Evolutionary conservation across 2,113 vertebrate genomes (phyloP).

Genomic region (Gambusia holbrooki): DNA sequence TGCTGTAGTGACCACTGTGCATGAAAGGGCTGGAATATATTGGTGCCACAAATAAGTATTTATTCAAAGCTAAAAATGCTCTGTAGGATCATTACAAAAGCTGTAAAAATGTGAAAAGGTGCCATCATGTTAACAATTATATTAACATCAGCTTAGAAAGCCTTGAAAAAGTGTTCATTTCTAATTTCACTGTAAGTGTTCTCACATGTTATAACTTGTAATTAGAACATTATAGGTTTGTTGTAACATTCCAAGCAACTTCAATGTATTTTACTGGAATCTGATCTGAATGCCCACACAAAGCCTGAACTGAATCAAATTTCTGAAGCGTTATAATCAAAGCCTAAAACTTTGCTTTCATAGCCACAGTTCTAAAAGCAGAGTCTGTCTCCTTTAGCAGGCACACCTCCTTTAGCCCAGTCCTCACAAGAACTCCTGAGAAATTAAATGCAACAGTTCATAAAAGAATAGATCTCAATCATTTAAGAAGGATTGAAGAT

Average conservation of each 20-base stretch:
- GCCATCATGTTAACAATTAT: not conserved
- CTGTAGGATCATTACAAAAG: not conserved
- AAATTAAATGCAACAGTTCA: conserved; percentile 57
- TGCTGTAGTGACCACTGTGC: too few relatives aligned
- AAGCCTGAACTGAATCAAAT: not conserved
- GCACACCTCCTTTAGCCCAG: conserved; percentile 7
- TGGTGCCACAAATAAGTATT: not conserved
- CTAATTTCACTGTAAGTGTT: not conserved
- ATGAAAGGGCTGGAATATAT: not conserved
- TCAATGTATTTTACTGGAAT: not conserved
- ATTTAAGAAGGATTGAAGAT: conserved; percentile 52
- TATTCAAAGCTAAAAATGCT: not conserved
- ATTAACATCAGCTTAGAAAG: not conserved
- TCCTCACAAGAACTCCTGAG: conserved; percentile 32
- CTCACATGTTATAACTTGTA: too few relatives aligned
- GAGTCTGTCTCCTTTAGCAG: conserved; percentile 2
- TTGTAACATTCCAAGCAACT: too few relatives aligned
- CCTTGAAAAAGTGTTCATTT: not conserved
- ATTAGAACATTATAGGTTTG: too few relatives aligned
- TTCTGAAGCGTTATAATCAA: not conserved
- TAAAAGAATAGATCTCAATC: conserved; percentile 57
- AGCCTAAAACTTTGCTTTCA: not conserved
- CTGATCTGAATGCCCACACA: not conserved
- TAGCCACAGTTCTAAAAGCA: not conserved
- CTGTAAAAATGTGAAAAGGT: not conserved